Base-by-base conservation (phyloP, 2,888 invertebrate genomes). In the Agrotis ipsilon region DNA sequence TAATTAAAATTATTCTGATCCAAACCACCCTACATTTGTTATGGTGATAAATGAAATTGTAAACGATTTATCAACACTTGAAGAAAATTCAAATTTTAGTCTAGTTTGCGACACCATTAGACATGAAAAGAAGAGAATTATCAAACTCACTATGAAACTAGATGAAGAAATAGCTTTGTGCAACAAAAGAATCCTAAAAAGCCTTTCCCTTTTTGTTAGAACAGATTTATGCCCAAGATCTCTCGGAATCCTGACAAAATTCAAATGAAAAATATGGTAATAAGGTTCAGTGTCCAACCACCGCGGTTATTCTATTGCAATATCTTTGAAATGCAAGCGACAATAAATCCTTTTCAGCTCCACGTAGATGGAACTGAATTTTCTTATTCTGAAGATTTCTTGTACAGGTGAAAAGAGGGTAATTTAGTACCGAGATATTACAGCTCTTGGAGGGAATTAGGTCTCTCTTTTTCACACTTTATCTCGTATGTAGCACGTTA, bases 211-310 rank as follows among this genome's bases (percentile, higher is more conserved):
- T 64, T 80, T 67, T 69, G 21, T 69, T 32, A 13, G 11, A 69
- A 54, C 46, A 62, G 45, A 81, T 62, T 72, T 81, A 72, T 51
- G 60, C 58, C 68, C n/a, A 16, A 69, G 16, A 46, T 71, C 49
- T 63, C 14, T 11, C 14, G 51, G 51, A 57, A 49, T 59, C 52
- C 39, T 55, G n/a, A 55, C 74, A 60, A 78, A 82, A 82, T 81
- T 83, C 63, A 75, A 81, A 82, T 82, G 63, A 78, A 78, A 82
- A 81, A 81, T 82, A 78, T 78, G 78, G 21, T 61, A 64, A 84
- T 72, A 62, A 55, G 74, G 59, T 67, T 70, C 81, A 74, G 67
- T 72, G 72, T 75, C 82, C 72, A 68, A 72, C 46, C 45, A 27
- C 49, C 43, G 55, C 32, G 45, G 66, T 69, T 59, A 70, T 81